A percentile compares a stretch with the other conserved stretches of the same genome.
Evolutionary conservation across 92 coral and sea anemone species (phyloP).

Genomic region (Bergia puertoricense): DNA sequence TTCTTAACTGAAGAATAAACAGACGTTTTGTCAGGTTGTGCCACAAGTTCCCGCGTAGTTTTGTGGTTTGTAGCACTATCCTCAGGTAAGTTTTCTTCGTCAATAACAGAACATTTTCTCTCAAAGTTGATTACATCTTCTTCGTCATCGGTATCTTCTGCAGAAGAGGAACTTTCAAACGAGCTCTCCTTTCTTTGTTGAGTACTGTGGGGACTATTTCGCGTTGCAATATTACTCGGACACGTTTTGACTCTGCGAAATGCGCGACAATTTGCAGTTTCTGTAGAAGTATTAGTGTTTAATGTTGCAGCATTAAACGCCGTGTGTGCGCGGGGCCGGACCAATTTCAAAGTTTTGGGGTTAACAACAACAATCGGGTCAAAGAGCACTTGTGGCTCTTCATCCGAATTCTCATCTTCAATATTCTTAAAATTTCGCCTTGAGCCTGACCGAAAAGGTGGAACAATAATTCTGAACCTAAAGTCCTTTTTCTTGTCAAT

Average conservation of each 20-base stretch:
- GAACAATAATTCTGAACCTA: slow-evolving; percentile 63
- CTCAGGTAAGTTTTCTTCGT: background rate
- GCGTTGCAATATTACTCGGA: background rate
- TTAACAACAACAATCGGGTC: slow-evolving; percentile 17
- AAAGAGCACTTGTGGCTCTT: slow-evolving; percentile 48
- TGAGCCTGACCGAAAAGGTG: slow-evolving; percentile 75
- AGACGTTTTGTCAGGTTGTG: background rate
- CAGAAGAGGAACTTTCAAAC: background rate
- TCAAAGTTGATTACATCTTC: background rate
- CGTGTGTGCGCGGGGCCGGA: slow-evolving; percentile 1
- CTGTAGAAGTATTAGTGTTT: background rate
- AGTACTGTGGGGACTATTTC: background rate
- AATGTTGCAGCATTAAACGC: background rate
- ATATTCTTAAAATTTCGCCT: slow-evolving; percentile 70
- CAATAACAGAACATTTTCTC: background rate
- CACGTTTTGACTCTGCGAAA: slow-evolving; percentile 15
- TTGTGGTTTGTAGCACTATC: background rate
- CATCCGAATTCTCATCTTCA: slow-evolving; percentile 56
- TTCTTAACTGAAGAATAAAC: background rate
- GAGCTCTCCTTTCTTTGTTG: background rate
- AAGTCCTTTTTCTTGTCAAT: slow-evolving; percentile 42
- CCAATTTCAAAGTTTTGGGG: background rate
- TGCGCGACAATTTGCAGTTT: background rate
- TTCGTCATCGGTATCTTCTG: background rate
- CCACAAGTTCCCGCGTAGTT: background rate